These are phyloP conservation scores for Rousettus leschenaultii DNA, from an alignment of 2,113 vertebrate species.

Conservation along the genomic window DNA sequence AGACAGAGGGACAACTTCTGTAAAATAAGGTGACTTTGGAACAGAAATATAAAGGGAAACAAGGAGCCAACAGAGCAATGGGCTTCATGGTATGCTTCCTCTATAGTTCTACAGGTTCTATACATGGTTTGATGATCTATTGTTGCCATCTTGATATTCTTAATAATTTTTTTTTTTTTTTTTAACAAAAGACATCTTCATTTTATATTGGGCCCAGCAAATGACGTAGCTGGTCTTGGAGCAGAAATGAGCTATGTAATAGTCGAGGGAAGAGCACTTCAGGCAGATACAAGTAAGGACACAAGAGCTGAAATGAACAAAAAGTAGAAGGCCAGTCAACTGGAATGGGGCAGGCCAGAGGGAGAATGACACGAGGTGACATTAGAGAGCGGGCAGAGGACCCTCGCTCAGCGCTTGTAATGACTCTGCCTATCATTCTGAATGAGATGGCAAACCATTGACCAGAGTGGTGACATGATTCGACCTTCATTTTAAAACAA, in stretches of 20 bases:
- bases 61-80: not conserved
- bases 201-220: not conserved
- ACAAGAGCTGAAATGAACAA: not conserved
- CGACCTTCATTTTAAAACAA: not conserved
- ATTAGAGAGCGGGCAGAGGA: fast-evolving
- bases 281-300: not conserved
- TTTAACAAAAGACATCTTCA: not conserved
- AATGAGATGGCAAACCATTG: not conserved
- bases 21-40: not conserved
- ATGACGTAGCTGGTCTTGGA: not conserved
- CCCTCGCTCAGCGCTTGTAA: not conserved
- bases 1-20: not conserved
- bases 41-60: not conserved
- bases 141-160: not conserved
- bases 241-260: not conserved
- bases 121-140: not conserved
- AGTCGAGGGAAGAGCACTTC: not conserved
- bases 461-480: not conserved
- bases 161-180: not conserved
- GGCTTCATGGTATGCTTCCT: fast-evolving
- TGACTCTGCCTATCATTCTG: not conserved
- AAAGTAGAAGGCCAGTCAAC: not conserved
- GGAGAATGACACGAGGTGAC: not conserved
- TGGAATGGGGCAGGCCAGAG: not conserved
- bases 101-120: fast-evolving